Evolutionary conservation across 2,113 vertebrate genomes (phyloP).

Genomic region (Syngnathus typhle): DNA sequence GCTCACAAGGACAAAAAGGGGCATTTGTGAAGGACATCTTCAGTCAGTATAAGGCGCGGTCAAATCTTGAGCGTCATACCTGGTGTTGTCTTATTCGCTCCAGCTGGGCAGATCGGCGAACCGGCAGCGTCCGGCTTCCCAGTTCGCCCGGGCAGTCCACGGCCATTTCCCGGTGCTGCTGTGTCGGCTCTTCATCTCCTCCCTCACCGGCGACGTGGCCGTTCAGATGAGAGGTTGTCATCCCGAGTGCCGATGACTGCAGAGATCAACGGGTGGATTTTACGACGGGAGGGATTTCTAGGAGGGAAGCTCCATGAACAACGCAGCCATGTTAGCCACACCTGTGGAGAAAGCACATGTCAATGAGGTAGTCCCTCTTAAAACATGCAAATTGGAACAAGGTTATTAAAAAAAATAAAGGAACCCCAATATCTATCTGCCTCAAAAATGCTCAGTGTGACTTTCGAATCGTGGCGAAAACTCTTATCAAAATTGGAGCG

Average conservation of each 20-base stretch:
- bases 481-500: no score
- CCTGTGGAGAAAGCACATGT: conserved; percentile 28
- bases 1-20: not conserved
- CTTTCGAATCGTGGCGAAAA: no score
- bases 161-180: conserved; percentile 92
- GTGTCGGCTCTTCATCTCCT: conserved; percentile 71
- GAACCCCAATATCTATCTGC: no score
- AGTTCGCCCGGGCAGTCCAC: conserved; percentile 93
- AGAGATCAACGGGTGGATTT: not conserved
- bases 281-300: conserved; percentile 21
- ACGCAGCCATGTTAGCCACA: conserved; percentile 44
- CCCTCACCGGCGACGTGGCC: conserved; percentile 85
- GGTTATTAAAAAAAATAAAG: no score
- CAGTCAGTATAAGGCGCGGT: not conserved
- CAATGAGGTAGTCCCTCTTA: not conserved
- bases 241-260: conserved; percentile 30
- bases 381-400: no score
- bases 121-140: conserved; percentile 85
- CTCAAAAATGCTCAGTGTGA: no score
- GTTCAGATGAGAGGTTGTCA: conserved; percentile 95
- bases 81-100: conserved; percentile 95
- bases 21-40: no score
- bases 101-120: conserved; percentile 86
- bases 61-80: conserved; percentile 22
- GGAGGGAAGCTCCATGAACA: conserved; percentile 37